Evolutionary conservation across 2,113 vertebrate genomes (phyloP), one percentile per base, ranked within the genome.

Genomic region (Bucco capensis): DNA sequence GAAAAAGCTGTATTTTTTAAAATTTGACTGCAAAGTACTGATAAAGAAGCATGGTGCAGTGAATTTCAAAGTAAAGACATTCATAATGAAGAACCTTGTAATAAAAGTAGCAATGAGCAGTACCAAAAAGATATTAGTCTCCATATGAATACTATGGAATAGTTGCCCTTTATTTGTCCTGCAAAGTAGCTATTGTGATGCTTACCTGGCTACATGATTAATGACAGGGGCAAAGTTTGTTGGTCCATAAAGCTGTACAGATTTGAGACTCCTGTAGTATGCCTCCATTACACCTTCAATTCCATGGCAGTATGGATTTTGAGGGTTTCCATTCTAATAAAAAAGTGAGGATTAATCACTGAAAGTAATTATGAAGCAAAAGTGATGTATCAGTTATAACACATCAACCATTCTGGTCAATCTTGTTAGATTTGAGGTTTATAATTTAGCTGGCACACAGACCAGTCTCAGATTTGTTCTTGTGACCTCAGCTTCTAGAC

Each of bases 221-320:
- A 99, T 98, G 82, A 99, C 98, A 19, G 99, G 99, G 51, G 99
- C 99, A 96, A 99, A 99, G 96, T 99, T 99, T 71, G 99, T 99
- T 72, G 99, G 99, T 72, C 98, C 99, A 61, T 99, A 99, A 40
- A 99, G 98, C 42, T 99, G 98, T 17, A 99, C 99, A 37, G 97
- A 98, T 92, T 99, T 99, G 76, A 99, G 98, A 86, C 98, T 99
- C 97, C 98, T 98, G 77, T 99, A 99, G 87, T 99, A 99, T 3
- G 99, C 99, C 83, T 99, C 99, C 98, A 99, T 98, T 56, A 99
- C 99, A 5, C 99, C 99, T 88, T 99, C 99, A 37, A 99, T 99
- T 38, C 99, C 99, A 42, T 94, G 98, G 93, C 99, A 99, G 93
- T 99, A 99, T 8, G 99, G 99, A 89, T 99, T 99, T 94, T 98